A percentile compares a stretch with the other conserved stretches of the same genome.
phyloP scores from a whole-genome alignment of 2,113 vertebrate species.

The Cryptomyrus ogoouensis region DNA sequence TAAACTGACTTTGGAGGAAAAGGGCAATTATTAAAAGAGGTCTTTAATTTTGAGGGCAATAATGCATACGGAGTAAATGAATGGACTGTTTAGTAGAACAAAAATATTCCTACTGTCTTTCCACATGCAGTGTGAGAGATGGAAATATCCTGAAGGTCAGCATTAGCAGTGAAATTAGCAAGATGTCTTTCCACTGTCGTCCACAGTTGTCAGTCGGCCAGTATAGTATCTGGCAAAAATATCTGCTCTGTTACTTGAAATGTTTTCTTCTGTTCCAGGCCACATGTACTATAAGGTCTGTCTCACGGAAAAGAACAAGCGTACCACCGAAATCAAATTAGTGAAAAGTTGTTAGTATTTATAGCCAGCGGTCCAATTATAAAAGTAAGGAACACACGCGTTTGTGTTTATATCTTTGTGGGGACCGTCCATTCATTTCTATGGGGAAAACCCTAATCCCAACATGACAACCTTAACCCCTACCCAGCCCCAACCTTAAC shows the following conservation, averaged over 20 bases:
- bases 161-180: constrained; percentile 81
- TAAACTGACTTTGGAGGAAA: neutral
- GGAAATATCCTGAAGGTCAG: neutral
- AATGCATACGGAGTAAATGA: neutral
- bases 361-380: constrained; percentile 98
- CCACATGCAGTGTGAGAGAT: neutral
- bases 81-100: neutral
- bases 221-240: constrained; percentile 96
- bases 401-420: neutral
- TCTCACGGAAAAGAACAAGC: constrained; percentile 99
- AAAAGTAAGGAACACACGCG: constrained; percentile 67
- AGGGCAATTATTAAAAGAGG: neutral
- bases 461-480: neutral
- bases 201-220: constrained; percentile 99
- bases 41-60: neutral
- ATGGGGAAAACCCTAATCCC: neutral
- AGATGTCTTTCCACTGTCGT: constrained; percentile 95
- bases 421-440: neutral
- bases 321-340: constrained; percentile 99
- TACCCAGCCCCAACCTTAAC: neutral
- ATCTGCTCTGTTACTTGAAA: constrained; percentile 89
- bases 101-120: neutral
- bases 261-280: constrained; percentile 88
- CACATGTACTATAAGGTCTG: constrained; percentile 67
- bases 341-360: constrained; percentile 99